Evolutionary conservation across 2,797 vertebrate genomes (phyloP).

Genomic region (Hydrolagus colliei): DNA sequence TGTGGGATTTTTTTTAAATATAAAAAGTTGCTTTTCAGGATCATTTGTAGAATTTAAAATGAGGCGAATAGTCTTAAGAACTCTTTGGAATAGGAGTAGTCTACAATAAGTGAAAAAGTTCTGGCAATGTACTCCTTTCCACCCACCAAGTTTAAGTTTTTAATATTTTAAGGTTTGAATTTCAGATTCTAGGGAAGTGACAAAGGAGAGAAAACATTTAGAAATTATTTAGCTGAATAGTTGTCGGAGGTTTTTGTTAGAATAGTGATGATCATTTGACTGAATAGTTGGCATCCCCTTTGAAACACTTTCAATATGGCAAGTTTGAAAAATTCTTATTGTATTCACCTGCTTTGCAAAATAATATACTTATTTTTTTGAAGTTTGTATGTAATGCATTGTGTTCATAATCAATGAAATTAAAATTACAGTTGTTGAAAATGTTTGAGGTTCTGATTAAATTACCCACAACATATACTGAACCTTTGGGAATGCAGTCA

Average conservation of each 20-base stretch:
- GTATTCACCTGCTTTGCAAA: not conserved
- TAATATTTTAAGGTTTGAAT: not conserved
- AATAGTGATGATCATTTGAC: not conserved
- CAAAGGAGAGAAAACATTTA: not conserved
- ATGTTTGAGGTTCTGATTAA: not conserved
- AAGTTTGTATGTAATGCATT: not conserved
- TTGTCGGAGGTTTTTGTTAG: not conserved
- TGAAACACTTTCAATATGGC: not conserved
- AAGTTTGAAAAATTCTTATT: not conserved
- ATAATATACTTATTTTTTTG: not conserved
- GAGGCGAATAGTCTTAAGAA: not conserved
- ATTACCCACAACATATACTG: not conserved
- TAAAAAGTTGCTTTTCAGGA: not conserved
- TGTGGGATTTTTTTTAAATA: too few species aligned
- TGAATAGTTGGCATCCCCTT: not conserved
- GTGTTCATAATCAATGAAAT: not conserved
- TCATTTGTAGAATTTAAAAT: not conserved
- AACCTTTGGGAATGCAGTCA: not conserved
- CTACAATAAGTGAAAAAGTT: not conserved
- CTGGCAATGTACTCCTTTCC: too few species aligned
- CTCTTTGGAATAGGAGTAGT: not conserved
- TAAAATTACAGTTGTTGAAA: not conserved
- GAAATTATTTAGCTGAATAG: not conserved
- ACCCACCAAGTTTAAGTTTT: too few species aligned
- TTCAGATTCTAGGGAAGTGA: not conserved